A percentile compares a stretch with the other conserved stretches of the same genome.
These are phyloP conservation scores for Dendroctonus valens DNA, from an alignment of 1,140 invertebrate genomes.

Conservation along the genomic window DNA sequence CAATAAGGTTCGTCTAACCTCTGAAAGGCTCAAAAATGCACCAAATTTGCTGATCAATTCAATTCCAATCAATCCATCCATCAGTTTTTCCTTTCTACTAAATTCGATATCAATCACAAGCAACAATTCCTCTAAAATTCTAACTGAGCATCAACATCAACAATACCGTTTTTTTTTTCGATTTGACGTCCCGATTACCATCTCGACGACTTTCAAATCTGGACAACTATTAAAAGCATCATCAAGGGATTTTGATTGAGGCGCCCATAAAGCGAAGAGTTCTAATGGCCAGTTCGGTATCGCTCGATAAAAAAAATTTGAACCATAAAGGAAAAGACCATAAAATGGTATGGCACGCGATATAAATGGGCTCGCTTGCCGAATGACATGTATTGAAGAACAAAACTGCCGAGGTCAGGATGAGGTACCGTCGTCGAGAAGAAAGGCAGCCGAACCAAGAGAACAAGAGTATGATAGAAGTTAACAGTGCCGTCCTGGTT, in stretches of 20 bases:
- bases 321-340: constrained; percentile 18
- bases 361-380: constrained; percentile 25
- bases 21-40: too few relatives aligned
- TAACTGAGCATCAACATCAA: background rate
- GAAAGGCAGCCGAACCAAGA: too few relatives aligned
- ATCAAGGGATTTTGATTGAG: constrained; percentile 24
- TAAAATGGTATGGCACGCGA: constrained; percentile 31
- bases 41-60: too few relatives aligned
- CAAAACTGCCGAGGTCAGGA: constrained; percentile 25
- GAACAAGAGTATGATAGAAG: too few relatives aligned
- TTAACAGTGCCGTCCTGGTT: too few relatives aligned
- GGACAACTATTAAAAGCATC: constrained; percentile 15
- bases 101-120: too few relatives aligned
- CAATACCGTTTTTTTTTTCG: constrained; percentile 2
- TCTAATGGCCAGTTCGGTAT: constrained; percentile 15
- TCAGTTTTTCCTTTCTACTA: too few relatives aligned
- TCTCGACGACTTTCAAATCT: constrained; percentile 9
- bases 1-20: too few relatives aligned
- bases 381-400: constrained; percentile 33
- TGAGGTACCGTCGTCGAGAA: background rate
- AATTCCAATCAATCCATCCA: too few relatives aligned
- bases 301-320: constrained; percentile 7
- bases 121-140: too few relatives aligned
- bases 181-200: background rate
- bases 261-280: constrained; percentile 7